Evolutionary conservation across 2,113 vertebrate species (phyloP).

Genomic region (Hyaena hyaena): DNA sequence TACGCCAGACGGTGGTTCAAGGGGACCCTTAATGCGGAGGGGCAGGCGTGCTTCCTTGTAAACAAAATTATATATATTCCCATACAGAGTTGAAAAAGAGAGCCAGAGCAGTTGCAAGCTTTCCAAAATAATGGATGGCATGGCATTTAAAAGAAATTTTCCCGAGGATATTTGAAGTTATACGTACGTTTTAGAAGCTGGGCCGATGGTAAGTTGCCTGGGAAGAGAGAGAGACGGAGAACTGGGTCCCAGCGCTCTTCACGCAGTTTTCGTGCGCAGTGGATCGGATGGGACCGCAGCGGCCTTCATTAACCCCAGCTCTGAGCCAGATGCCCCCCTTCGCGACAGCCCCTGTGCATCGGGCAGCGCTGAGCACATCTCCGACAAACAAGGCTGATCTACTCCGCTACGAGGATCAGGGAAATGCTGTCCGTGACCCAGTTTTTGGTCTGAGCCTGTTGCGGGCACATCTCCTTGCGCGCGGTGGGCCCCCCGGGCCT

Average conservation of each 20-base stretch:
- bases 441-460: not conserved
- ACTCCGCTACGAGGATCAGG: accelerated
- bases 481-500: accelerated
- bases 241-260: accelerated
- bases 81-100: not conserved
- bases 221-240: not conserved
- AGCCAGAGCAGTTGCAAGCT: not conserved
- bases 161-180: not conserved
- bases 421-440: not conserved
- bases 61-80: not conserved
- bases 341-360: accelerated
- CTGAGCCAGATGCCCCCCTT: accelerated
- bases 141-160: not conserved
- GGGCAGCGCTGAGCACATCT: accelerated
- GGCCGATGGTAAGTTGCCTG: accelerated
- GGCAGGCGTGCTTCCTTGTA: accelerated
- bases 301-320: not conserved
- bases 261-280: not conserved
- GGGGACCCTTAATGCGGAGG: no score
- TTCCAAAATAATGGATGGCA: not conserved
- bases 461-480: not conserved
- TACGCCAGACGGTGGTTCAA: not conserved
- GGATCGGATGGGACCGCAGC: accelerated
- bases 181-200: not conserved
- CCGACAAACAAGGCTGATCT: accelerated